Evolutionary conservation across 2,797 vertebrate species (phyloP).

Genomic region (Smutsia gigantea): DNA sequence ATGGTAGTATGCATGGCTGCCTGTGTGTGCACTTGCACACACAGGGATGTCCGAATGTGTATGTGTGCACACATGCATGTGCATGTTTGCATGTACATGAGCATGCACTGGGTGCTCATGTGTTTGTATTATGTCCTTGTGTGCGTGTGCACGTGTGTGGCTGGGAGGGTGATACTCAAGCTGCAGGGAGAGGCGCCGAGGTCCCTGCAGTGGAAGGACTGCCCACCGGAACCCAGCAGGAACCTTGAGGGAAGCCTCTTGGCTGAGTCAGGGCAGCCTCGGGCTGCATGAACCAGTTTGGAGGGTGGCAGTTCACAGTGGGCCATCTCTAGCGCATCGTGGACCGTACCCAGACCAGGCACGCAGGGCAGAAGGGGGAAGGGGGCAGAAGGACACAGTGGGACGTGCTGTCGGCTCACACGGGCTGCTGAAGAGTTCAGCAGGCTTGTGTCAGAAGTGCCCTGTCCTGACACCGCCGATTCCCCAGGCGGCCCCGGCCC

Average conservation of each 20-base stretch:
- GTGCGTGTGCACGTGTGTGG: accelerated
- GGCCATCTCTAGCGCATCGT: not conserved
- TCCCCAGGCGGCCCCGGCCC: accelerated
- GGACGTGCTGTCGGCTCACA: accelerated
- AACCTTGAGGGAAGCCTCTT: not conserved
- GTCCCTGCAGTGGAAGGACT: not conserved
- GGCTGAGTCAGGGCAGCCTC: not conserved
- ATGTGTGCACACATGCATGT: not conserved
- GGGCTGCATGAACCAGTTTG: not conserved
- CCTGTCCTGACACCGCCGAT: accelerated
- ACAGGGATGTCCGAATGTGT: not conserved
- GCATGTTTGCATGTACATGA: not conserved
- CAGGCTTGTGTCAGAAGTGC: no score
- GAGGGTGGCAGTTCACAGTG: not conserved
- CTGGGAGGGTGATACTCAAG: not conserved
- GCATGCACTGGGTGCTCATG: no score
- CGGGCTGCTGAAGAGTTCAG: not conserved
- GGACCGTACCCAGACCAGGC: not conserved
- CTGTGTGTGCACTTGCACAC: not conserved
- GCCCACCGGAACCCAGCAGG: not conserved
- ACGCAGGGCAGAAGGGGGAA: no score
- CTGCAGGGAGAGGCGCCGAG: not conserved
- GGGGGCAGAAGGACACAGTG: no score
- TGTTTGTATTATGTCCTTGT: no score
- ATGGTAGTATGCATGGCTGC: not conserved